Evolutionary conservation across 2,888 invertebrate species (phyloP).

Genomic region (Caenorhabditis sp.): DNA sequence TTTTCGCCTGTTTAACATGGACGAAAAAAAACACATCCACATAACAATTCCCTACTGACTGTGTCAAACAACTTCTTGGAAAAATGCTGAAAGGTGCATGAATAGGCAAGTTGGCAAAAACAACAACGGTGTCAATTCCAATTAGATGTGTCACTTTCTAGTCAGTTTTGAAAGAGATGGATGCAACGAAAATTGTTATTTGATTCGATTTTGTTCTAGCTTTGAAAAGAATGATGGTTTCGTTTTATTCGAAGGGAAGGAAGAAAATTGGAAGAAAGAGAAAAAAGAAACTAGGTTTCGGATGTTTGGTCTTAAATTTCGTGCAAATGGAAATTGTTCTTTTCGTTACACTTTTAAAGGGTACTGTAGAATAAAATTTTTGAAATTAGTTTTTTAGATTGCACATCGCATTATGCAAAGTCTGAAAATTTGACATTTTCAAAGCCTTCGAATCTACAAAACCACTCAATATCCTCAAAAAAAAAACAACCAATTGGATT

Average conservation of each 20-base stretch:
- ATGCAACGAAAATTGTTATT: neutral
- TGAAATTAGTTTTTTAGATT: no score
- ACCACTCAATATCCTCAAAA: no score
- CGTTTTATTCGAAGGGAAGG: neutral
- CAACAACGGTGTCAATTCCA: neutral
- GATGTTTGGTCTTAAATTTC: neutral
- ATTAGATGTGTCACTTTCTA: neutral
- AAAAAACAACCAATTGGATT: no score
- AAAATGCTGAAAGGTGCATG: neutral
- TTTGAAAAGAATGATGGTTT: neutral
- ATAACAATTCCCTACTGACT: neutral
- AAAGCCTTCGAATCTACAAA: no score
- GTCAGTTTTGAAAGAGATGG: neutral
- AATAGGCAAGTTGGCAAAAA: neutral
- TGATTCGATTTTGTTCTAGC: neutral
- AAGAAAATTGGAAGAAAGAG: neutral
- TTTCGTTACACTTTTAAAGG: neutral
- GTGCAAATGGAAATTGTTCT: neutral
- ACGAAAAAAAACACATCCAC: neutral
- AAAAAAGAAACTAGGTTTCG: neutral
- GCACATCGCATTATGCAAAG: no score
- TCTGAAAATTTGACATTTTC: no score
- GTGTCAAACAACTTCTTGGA: neutral
- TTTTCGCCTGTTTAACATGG: neutral
- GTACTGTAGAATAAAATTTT: neutral